These are phyloP conservation scores for Ochropleura plecta DNA, from an alignment of 2,888 invertebrate species.

Conservation along the genomic window DNA sequence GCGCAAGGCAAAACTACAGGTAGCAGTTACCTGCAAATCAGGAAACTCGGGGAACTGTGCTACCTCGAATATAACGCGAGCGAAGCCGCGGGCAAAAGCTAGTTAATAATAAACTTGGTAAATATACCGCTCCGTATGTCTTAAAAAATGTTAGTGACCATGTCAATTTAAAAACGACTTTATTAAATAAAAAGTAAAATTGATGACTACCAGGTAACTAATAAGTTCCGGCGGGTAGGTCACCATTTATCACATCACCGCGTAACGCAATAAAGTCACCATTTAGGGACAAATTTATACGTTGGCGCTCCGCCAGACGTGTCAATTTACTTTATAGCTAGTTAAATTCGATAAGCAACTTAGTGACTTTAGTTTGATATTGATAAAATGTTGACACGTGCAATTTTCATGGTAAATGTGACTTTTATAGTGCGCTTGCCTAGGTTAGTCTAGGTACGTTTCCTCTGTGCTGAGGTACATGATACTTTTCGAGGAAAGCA, in stretches of 20 bases:
- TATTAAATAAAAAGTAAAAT: constrained; percentile 29
- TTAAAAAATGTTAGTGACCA: no score
- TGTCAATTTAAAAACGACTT: neutral
- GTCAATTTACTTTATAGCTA: constrained; percentile 47
- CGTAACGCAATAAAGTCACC: constrained; percentile 56
- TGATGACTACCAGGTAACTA: constrained; percentile 13
- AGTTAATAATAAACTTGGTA: no score
- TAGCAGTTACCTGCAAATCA: no score
- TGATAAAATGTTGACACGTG: neutral
- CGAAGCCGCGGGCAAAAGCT: no score
- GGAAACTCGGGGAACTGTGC: no score
- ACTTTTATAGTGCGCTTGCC: no score
- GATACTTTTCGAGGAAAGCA: no score
- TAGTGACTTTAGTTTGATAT: constrained; percentile 12
- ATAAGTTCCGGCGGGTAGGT: constrained; percentile 38
- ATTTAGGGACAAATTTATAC: constrained; percentile 57
- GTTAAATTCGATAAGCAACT: constrained; percentile 25
- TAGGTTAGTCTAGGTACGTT: no score
- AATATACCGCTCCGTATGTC: no score
- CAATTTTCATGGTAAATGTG: neutral
- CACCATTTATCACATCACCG: constrained; percentile 46
- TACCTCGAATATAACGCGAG: no score
- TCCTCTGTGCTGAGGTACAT: no score
- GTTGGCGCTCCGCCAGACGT: constrained; percentile 58
- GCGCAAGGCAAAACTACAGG: no score